A percentile compares a stretch with the other conserved stretches of the same genome.
These are phyloP conservation scores for Protomyctophum bolini DNA, from an alignment of 2,113 vertebrate genomes.

Conservation along the genomic window DNA sequence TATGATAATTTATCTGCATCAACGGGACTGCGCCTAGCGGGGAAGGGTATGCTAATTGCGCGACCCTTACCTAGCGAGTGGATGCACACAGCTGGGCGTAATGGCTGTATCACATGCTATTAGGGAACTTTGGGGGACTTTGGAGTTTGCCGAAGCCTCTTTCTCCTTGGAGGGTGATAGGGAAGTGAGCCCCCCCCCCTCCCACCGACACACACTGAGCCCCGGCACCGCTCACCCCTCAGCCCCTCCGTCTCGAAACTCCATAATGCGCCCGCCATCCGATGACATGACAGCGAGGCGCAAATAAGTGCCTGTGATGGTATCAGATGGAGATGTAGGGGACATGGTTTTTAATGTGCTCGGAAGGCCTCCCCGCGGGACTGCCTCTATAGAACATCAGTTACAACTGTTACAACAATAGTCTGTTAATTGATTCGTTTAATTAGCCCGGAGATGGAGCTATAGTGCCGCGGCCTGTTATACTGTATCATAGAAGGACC, in stretches of 20 bases:
- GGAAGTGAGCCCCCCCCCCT: constrained; percentile 82
- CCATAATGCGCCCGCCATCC: constrained; percentile 95
- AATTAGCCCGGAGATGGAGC: constrained; percentile 97
- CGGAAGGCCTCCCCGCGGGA: constrained; percentile 91
- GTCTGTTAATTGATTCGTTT: constrained; percentile 99
- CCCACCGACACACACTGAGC: constrained; percentile 91
- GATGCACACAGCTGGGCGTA: constrained; percentile 90
- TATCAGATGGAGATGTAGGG: constrained; percentile 95
- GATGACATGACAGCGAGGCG: constrained; percentile 96
- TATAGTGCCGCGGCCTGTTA: constrained; percentile 87
- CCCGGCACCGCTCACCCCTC: constrained; percentile 84
- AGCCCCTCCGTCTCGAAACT: constrained; percentile 85
- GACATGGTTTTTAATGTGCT: constrained; percentile 93
- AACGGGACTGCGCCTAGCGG: constrained; percentile 93
- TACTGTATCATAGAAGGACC: constrained; percentile 81
- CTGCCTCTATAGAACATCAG: constrained; percentile 93
- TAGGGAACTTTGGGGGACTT: constrained; percentile 98
- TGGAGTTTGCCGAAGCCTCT: constrained; percentile 90
- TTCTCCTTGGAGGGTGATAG: constrained; percentile 90
- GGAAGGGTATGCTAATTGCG: constrained; percentile 94
- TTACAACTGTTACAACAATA: constrained; percentile 93
- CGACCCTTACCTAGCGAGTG: constrained; percentile 98
- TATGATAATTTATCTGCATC: constrained; percentile 99
- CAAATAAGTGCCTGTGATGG: constrained; percentile 99
- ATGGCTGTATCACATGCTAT: constrained; percentile 92